Evolutionary conservation across 2,797 vertebrate species (phyloP), one percentile per base, ranked within the genome.

Genomic region (Rhadinocentrus ornatus): DNA sequence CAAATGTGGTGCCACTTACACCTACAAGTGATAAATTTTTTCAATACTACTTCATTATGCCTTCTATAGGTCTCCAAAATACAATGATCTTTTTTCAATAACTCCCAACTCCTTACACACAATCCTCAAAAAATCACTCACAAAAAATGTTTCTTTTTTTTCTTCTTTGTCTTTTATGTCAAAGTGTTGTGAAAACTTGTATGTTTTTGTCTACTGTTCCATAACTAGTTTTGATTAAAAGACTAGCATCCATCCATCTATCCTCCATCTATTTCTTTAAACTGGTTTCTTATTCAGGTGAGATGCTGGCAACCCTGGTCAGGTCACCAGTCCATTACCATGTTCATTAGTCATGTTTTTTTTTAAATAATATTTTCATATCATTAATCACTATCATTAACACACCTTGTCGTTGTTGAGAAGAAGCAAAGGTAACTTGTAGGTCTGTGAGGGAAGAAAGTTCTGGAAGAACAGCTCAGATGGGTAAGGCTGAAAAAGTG

Each of bases 381-480:
- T 16, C 1, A 46, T 16, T 53, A 2, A 48, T 50, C n/a, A 6
- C 29, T 56, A 2, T 18, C 6, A 27, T 53, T 20, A 22, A 61
- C 91, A 89, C 55, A 96, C 96, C 93, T 87, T 94, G 89, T 96
- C 94, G 0, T 82, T 96, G 92, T 96, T 97, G 76, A 94, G 89
- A 65, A 98, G 90, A 50, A 87, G 50, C 61, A 98, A 77, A 0
- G 92, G 92, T 54, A 96, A 91, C 77, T 93, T 91, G 13, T 94
- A 96, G 52, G 92, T 94, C 84, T 96, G 87, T 2, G 64, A 91
- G 34, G 95, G 91, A 59, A 57, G 37, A 1, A 93, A 96, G 87
- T 92, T 96, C 91, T 97, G 95, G 87, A 99, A 97, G 26, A 96
- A 63, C 66, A 97, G 87, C 89, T 97, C 94, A 1, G 95, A 95